Evolutionary conservation across 2,888 invertebrate genomes (phyloP), one percentile per base, ranked within the genome.

Genomic region (Petrophora chlorosata): DNA sequence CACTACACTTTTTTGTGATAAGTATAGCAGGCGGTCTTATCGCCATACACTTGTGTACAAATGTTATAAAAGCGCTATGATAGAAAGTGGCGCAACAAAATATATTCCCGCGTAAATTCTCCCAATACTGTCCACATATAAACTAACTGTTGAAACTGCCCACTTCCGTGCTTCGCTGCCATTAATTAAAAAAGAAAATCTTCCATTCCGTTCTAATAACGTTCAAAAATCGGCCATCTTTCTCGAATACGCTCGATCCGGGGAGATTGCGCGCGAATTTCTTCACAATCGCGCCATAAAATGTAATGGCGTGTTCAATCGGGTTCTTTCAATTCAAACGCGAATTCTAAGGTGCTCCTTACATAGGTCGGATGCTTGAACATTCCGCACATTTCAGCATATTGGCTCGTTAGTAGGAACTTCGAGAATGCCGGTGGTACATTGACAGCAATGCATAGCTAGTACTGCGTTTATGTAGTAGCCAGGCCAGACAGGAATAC

Each of bases 361-460:
- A 42, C 29, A 23, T 25, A 44, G 28, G 30, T 40, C 16, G 36
- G 47, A 40, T 26, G 46, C 32, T 49, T 49, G 48, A 56, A 56
- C 53, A 61, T 53, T 45, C 52, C 53, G 63, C 54, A 62, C 64
- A 63, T 72, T 75, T 79, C 76, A 75, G 73, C 73, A 79, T 79
- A 84, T 82, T 79, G 82, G 70, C 73, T 82, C 73, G 75, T 82
- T 78, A 82, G 78, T 70, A 61, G 67, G 56, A 60, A 52, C 53
- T 58, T 60, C 53, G 61, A 63, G 70, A 73, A 73, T 75, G 70
- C 33, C 10, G 36, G 14, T 10, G 4, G 32, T 14, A 22, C 32
- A 16, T 12, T 10, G 10, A 16, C 29, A 16, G 35, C 41, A 41
- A 40, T 35, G 41, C 25, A 30, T 29, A 23, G 22, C 5, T 42